A percentile compares a stretch with the other conserved stretches of the same genome.
Evolutionary conservation across 35 echinoderm and acorn worm genomes (phyloP).

Genomic region (Chiridota heheva): DNA sequence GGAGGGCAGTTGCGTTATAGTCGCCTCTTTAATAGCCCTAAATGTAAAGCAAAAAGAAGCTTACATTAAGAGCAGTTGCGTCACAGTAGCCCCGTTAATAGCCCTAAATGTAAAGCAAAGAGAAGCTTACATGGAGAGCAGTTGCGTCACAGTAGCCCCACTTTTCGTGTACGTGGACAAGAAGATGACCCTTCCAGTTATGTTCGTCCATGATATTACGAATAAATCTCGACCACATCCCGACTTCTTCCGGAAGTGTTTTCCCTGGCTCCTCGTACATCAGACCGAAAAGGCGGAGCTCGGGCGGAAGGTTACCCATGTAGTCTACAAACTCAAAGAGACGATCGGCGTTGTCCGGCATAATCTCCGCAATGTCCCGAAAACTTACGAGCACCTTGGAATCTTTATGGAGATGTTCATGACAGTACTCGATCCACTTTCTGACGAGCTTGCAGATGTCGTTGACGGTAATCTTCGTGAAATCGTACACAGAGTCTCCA

Average conservation of each 20-base stretch:
- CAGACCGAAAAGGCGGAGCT: background rate
- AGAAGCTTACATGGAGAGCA: no score
- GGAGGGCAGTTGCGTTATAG: no score
- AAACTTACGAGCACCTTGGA: constrained; percentile 6
- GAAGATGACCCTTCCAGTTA: constrained; percentile 16
- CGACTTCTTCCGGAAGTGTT: constrained; percentile 23
- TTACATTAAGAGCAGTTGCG: no score
- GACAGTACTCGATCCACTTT: constrained; percentile 22
- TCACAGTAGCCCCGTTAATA: no score
- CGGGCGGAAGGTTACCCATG: background rate
- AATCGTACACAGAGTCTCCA: constrained; percentile 17
- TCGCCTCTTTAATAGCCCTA: no score
- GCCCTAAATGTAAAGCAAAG: no score
- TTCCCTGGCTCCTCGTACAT: background rate
- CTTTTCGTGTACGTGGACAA: constrained; percentile 44
- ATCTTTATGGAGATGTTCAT: background rate
- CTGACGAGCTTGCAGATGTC: constrained; percentile 6
- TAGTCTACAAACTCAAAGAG: background rate
- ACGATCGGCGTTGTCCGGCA: background rate
- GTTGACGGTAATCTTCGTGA: constrained; percentile 25
- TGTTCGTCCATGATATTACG: constrained; percentile 26
- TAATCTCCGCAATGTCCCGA: background rate
- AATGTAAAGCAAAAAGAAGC: no score
- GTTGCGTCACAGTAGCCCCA: constrained; percentile 23
- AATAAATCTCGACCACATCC: background rate